phyloP scores from a whole-genome alignment of 2,888 invertebrate species.

The Folsomia candida region DNA sequence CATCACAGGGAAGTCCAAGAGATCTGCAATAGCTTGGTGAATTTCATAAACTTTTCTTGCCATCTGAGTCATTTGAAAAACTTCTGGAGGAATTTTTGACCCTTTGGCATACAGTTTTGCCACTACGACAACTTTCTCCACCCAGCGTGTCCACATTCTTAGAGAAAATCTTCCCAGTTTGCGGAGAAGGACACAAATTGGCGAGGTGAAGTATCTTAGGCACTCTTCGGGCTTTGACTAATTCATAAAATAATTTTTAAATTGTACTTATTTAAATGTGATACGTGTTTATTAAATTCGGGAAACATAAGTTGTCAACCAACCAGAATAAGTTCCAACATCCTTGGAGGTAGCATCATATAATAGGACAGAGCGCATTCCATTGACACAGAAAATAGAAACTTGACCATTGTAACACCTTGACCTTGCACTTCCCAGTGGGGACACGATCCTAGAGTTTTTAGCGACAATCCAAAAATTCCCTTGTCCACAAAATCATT shows the following conservation, averaged over 20 bases:
- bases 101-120: slow-evolving; percentile 10
- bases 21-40: slow-evolving; percentile 12
- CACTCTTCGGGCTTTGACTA: slow-evolving; percentile 41
- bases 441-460: slow-evolving; percentile 31
- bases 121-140: slow-evolving; percentile 27
- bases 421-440: slow-evolving; percentile 38
- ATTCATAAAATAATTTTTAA: not conserved
- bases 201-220: slow-evolving; percentile 41
- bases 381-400: slow-evolving; percentile 23
- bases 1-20: too few species aligned
- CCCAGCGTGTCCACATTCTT: slow-evolving; percentile 38
- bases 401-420: slow-evolving; percentile 32
- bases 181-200: slow-evolving; percentile 39
- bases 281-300: not conserved
- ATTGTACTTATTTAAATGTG: not conserved
- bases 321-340: slow-evolving; percentile 25
- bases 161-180: slow-evolving; percentile 41
- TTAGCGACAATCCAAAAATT: slow-evolving; percentile 32
- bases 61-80: slow-evolving; percentile 24
- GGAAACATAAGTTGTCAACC: not conserved
- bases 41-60: slow-evolving; percentile 25
- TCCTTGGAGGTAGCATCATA: slow-evolving; percentile 27
- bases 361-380: slow-evolving; percentile 35
- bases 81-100: slow-evolving; percentile 16
- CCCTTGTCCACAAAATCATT: slow-evolving; percentile 27